Conservation (phyloP, 2,888 invertebrate genomes). For the Cynaeus angustus region DNA sequence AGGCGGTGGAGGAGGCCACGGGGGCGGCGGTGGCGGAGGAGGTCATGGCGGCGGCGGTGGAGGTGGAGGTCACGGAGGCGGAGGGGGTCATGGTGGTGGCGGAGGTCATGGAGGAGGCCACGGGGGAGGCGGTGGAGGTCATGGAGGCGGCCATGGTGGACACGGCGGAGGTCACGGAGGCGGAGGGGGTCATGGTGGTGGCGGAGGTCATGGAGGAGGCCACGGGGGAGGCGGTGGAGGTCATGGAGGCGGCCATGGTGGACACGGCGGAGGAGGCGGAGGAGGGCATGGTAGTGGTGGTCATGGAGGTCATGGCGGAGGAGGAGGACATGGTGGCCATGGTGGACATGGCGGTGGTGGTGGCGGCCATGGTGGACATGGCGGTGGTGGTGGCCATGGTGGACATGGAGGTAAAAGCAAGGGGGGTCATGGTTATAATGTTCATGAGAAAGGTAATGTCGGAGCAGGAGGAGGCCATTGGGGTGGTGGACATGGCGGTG, state of each 20-base stretch:
- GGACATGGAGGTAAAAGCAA: slow-evolving; percentile 37
- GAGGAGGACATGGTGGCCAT: slow-evolving; percentile 50
- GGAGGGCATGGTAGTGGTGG: slow-evolving; percentile 44
- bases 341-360: slow-evolving; percentile 50
- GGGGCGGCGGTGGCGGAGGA: slow-evolving; percentile 50
- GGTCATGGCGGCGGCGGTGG: slow-evolving; percentile 43
- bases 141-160: slow-evolving; percentile 48
- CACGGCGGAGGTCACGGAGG: slow-evolving; percentile 42
- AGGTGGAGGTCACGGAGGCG: slow-evolving; percentile 42
- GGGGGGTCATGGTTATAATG: slow-evolving; percentile 44
- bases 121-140: slow-evolving; percentile 45
- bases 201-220: slow-evolving; percentile 46
- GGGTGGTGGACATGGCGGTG: slow-evolving; percentile 34
- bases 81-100: slow-evolving; percentile 41
- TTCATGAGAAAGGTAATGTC: slow-evolving; percentile 50
- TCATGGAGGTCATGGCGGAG: slow-evolving; percentile 54
- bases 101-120: slow-evolving; percentile 43
- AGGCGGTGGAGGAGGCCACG: slow-evolving; percentile 45
- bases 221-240: slow-evolving; percentile 54
- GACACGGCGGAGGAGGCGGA: slow-evolving; percentile 38
- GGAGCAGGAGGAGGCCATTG: slow-evolving; percentile 44
- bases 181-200: slow-evolving; percentile 44
- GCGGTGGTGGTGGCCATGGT: slow-evolving; percentile 56
- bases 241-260: slow-evolving; percentile 52
- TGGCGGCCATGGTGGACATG: slow-evolving; percentile 55